Base-by-base conservation (phyloP, 2,113 vertebrate genomes). In the Danio rerio region DNA sequence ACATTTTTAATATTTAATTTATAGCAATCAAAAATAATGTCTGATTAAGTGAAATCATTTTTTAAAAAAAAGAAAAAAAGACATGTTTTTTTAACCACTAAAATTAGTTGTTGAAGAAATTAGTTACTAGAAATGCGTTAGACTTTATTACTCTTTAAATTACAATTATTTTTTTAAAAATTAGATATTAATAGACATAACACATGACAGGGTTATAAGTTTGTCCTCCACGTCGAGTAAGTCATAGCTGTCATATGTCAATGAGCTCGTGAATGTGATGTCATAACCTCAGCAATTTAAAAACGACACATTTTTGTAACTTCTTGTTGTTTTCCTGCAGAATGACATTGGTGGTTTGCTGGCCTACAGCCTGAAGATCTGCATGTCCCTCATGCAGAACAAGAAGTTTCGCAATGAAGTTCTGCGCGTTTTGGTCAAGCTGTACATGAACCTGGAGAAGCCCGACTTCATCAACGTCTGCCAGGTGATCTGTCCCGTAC, bases 401-500 rank as follows among this genome's bases (percentile, higher is more conserved):
- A 99, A 99, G 87, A 97, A 98, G 88, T 99, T 99, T 84, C 95
- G 98, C 81, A 99, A 99, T 66, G 95, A 98, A 87, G 98, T 99
- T 9, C 91, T 99, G 74, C 90, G 98, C 86, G 98, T 99, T 83
- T 90, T 99, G 65, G 98, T 99, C 80, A 98, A 99, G 91, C 97
- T 99, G 75, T 99, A 99, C 91, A 99, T 99, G 98, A 99, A 99
- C 89, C 86, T 99, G 89, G 97, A 99, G 82, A 99, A 98, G 88
- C 98, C 98, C 0, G 98, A 99, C 92, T 99, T 99, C 91, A 99
- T 99, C 93, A 99, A 97, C 0, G 98, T 99, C 58, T 99, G 98
- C 89, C 98, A 99, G 98, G 98, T 99, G 90, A 88, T 4, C 47
- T 31, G 31, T 77, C 40, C 56, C 43, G 31, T 31, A 31, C 31